Evolutionary conservation across 2,113 vertebrate genomes (phyloP).

Genomic region (Pyxicephalus adspersus): DNA sequence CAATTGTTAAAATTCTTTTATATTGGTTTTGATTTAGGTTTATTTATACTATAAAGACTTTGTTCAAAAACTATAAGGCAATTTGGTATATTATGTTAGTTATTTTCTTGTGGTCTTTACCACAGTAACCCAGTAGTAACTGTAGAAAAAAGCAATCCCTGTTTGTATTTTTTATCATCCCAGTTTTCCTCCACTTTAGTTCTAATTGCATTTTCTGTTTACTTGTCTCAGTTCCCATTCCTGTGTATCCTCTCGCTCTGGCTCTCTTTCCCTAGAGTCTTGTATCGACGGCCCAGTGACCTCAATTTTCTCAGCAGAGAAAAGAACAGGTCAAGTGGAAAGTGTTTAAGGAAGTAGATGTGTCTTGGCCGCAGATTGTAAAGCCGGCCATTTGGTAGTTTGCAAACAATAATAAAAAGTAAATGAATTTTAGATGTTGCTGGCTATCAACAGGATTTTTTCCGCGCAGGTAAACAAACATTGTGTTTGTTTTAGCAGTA

Average conservation of each 20-base stretch:
- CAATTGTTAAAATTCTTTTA: no score
- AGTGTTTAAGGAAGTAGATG: slow-evolving; percentile 68
- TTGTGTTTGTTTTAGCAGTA: slow-evolving; percentile 29
- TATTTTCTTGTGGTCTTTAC: not conserved
- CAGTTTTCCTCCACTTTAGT: not conserved
- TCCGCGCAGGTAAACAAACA: slow-evolving; percentile 63
- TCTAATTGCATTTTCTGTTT: slow-evolving; percentile 2
- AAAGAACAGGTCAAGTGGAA: slow-evolving; percentile 72
- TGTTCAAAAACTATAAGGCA: no score
- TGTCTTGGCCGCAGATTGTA: slow-evolving; percentile 62
- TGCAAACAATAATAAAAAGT: slow-evolving; percentile 59
- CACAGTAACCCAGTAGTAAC: not conserved
- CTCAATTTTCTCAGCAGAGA: slow-evolving; percentile 69
- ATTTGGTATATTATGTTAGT: not conserved
- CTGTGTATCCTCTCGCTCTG: slow-evolving; percentile 4
- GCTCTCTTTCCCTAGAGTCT: slow-evolving; percentile 32
- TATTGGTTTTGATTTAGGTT: no score
- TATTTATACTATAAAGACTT: no score
- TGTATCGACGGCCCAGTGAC: slow-evolving; percentile 60
- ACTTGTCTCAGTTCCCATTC: slow-evolving; percentile 4
- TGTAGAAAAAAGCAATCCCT: not conserved
- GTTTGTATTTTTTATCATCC: not conserved
- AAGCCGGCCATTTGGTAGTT: slow-evolving; percentile 58
- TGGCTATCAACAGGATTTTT: slow-evolving; percentile 57
- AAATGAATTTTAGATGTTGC: slow-evolving; percentile 64